Evolutionary conservation across 2,888 invertebrate species (phyloP).

Genomic region (Melipona beecheii): DNA sequence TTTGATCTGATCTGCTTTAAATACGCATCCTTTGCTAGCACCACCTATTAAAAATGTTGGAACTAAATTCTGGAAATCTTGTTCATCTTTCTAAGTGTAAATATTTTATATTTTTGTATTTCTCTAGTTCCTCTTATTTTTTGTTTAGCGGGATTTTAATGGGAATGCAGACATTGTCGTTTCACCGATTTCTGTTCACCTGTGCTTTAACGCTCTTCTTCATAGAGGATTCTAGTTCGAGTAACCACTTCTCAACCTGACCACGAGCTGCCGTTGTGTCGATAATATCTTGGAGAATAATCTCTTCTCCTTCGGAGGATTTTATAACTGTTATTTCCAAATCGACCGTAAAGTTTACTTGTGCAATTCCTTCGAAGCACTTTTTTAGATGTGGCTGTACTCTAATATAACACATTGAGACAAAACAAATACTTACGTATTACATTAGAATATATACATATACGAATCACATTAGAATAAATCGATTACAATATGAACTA

Average conservation of each 20-base stretch:
- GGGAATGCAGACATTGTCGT: not conserved
- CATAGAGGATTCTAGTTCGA: conserved; percentile 80
- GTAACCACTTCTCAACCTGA: conserved; percentile 84
- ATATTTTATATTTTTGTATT: not conserved
- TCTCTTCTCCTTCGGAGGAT: conserved; percentile 86
- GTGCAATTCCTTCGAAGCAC: conserved; percentile 87
- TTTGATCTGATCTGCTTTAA: conserved; percentile 81
- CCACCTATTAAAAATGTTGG: conserved; percentile 74
- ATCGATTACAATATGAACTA: not conserved
- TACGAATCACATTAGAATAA: not conserved
- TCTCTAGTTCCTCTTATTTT: not conserved
- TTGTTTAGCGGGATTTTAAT: not conserved
- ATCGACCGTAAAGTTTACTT: conserved; percentile 85
- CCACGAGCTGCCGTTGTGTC: conserved; percentile 86
- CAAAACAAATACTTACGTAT: too few relatives aligned
- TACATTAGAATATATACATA: too few relatives aligned
- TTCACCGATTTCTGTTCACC: conserved; percentile 63
- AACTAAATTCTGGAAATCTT: not conserved
- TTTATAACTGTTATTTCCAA: conserved; percentile 86
- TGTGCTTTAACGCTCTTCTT: conserved; percentile 85
- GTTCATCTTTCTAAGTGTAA: not conserved
- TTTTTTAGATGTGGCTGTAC: conserved; percentile 88
- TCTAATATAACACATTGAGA: conserved; percentile 70
- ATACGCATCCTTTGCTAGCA: conserved; percentile 84
- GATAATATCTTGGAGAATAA: conserved; percentile 84